Evolutionary conservation across 1,140 invertebrate genomes (phyloP).

Genomic region (Pararge aegeria): DNA sequence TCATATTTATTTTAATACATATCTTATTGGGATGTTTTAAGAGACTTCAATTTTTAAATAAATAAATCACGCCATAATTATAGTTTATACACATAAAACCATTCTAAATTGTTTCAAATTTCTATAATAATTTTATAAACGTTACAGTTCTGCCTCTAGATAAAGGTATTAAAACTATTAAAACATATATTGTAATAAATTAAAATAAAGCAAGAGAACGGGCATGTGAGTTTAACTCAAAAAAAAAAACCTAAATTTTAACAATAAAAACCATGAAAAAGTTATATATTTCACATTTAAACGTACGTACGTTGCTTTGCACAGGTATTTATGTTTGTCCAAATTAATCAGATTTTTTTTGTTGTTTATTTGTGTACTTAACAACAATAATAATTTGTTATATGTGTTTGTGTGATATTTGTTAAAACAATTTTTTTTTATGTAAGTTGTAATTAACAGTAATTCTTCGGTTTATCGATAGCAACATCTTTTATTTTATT

Average conservation of each 20-base stretch:
- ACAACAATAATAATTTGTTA: too few species aligned
- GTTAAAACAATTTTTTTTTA: too few species aligned
- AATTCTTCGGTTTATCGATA: too few species aligned
- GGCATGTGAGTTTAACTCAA: constrained; percentile 72
- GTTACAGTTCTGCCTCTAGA: constrained; percentile 2
- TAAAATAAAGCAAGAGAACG: constrained; percentile 66
- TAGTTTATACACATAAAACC: constrained; percentile 25
- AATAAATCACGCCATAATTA: constrained; percentile 27
- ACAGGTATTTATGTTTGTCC: too few species aligned
- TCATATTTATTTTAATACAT: neutral
- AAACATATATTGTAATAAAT: constrained; percentile 51
- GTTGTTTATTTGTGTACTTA: too few species aligned
- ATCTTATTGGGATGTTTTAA: neutral
- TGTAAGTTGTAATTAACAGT: too few species aligned
- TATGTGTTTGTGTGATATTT: too few species aligned
- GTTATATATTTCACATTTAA: constrained; percentile 13
- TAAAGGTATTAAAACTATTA: constrained; percentile 7
- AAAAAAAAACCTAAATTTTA: constrained; percentile 31
- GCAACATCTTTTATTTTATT: too few species aligned
- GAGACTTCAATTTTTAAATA: constrained; percentile 23
- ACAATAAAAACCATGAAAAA: constrained; percentile 50
- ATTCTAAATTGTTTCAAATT: constrained; percentile 25
- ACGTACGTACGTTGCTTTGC: constrained; percentile 7
- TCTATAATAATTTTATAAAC: constrained; percentile 1
- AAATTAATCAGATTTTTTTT: too few species aligned